Evolutionary conservation across 2,888 invertebrate genomes (phyloP), one percentile per base, ranked within the genome.

Genomic region (Dimorphilus gyrociliatus): DNA sequence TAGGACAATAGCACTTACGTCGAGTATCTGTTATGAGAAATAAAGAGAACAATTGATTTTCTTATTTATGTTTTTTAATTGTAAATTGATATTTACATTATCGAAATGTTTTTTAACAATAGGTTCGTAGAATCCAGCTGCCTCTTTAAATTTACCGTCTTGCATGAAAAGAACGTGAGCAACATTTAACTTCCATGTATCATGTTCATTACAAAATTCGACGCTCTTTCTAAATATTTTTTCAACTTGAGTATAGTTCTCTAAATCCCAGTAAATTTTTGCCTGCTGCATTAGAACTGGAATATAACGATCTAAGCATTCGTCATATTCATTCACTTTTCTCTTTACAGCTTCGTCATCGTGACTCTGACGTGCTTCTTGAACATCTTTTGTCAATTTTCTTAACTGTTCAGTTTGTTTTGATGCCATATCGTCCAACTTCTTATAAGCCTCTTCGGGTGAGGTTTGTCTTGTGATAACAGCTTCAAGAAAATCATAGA

Each of bases 101-200:
- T 86, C 82, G 48, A 79, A 85, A 63, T 81, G 81, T 55, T 88
- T 88, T 47, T 85, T 81, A 0, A 97, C 90, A 34, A 94, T 80
- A 0, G 92, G 90, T 52, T 94, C 94, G 59, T 97, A 97, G 64
- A 97, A 97, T 25, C 82, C 85, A 1, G 88, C 81, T 0, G 94
- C 85, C 65, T 97, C 92, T 55, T 88, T 88, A 59, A 88, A 97
- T 61, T 94, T 94, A 54, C 81, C 86, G 55, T 90, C 90, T 65
- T 94, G 92, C 94, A 99, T 97, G 58, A 94, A 97, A 3, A 97
- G 69, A 1, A 94, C 92, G 57, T 99, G 97, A 0, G 94, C 97
- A 0, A 94, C 92, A 57, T 99, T 97, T 14, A 97, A 67, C 41
- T 88, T 78, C 94, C 94, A 99, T 1, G 78, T 75, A 47, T 94